phyloP scores from a whole-genome alignment of 2,113 vertebrate genomes.

The Gallinago undulata region DNA sequence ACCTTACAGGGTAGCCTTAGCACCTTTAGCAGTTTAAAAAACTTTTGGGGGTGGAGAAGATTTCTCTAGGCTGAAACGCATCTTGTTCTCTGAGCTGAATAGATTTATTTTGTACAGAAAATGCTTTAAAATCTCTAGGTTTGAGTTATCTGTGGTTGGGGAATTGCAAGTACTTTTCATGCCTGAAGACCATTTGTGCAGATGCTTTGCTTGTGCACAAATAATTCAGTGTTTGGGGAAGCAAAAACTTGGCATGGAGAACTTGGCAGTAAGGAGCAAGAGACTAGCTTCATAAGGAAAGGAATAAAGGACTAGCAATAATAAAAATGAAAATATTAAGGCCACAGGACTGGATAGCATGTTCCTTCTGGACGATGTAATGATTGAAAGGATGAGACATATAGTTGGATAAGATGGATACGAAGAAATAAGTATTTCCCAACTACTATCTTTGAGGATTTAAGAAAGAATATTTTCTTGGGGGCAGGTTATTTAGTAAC shows the following conservation, averaged over 20 bases:
- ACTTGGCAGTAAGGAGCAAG: not conserved
- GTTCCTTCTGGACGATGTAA: not conserved
- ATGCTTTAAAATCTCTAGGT: not conserved
- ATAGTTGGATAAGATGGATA: not conserved
- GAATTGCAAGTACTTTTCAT: constrained; percentile 1
- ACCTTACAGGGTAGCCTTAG: not conserved
- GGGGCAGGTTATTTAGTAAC: not conserved
- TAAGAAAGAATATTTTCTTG: not conserved
- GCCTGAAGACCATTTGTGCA: constrained; percentile 9
- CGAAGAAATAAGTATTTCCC: not conserved
- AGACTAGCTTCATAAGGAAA: not conserved
- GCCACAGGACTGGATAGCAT: not conserved
- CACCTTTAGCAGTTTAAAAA: not conserved
- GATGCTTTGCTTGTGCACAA: not conserved
- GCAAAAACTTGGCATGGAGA: not conserved
- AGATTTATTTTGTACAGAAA: not conserved
- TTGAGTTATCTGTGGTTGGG: not conserved
- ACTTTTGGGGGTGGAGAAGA: not conserved
- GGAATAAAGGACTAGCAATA: not conserved
- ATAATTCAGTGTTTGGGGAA: not conserved
- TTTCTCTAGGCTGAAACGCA: not conserved
- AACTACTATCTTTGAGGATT: not conserved
- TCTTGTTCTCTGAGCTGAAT: not conserved
- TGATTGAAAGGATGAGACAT: not conserved
- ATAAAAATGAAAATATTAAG: not conserved